Base-by-base conservation (phyloP, 2,797 vertebrate genomes). In the Anomalospiza imberbis region DNA sequence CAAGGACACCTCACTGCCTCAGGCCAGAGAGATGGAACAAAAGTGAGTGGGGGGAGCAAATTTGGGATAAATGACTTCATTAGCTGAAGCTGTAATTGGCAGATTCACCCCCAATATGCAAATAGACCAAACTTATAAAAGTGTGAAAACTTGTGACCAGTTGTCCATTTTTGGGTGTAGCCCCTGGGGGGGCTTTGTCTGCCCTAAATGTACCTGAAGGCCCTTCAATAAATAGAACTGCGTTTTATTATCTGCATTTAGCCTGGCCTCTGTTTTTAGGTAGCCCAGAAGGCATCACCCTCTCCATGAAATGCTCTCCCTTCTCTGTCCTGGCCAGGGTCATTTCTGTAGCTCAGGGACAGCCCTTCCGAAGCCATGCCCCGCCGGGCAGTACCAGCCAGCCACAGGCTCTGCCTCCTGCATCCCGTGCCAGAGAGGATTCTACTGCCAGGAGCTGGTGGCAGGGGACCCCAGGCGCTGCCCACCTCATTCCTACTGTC, bases 401-500 rank as follows among this genome's bases (percentile, higher is more conserved):
- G 98, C 98, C 90, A 75, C 67, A 0, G 99, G 98, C 68, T 98
- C 98, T 24, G 97, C 98, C 2, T 93, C 87, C 94, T 99, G 99
- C 84, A 88, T 99, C 62, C 98, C 97, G 0, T 99, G 99, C 91
- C 98, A 97, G 38, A 97, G 98, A 55, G 99, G 99, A 29, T 99
- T 98, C 96, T 99, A 98, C 97, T 99, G 99, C 92, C 98, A 98
- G 60, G 98, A 99, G 81, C 96, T 97, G 29, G 96, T 98, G 55
- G 94, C 98, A 38, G 98, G 98, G 91, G 97, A 98, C 10, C 98
- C 98, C 19, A 96, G 34, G 75, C 97, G n/a, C 50, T 99, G 99
- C 89, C 99, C 99, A 5, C 97, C 98, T 8, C 98, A 99, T 50
- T 97, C 98, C 24, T 99, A 99, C 97, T 99, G 99, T 68, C 98